A percentile compares a stretch with the other conserved stretches of the same genome.
These are phyloP conservation scores for Coregonus sp. DNA, from an alignment of 2,797 vertebrate genomes.

Conservation along the genomic window DNA sequence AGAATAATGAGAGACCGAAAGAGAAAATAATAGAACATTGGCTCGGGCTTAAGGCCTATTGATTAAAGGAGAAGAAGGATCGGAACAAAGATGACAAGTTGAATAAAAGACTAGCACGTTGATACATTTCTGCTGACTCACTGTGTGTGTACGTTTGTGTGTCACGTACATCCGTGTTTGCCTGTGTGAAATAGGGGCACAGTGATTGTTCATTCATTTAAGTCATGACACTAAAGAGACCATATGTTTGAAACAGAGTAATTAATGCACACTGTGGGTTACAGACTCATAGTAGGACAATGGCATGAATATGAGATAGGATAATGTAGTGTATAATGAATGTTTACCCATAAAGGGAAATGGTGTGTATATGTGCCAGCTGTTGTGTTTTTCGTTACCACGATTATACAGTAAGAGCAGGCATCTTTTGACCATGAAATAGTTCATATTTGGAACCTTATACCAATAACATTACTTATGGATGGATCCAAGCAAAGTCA, in stretches of 20 bases:
- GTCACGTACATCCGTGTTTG: too few species aligned
- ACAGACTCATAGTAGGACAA: not conserved
- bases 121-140: constrained; percentile 30
- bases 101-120: not conserved
- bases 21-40: not conserved
- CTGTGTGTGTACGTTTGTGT: constrained; percentile 2
- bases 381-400: not conserved
- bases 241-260: not conserved
- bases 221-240: not conserved
- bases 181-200: too few species aligned
- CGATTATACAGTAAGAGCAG: not conserved
- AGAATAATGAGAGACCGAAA: constrained; percentile 1
- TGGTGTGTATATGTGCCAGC: not conserved
- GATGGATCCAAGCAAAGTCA: not conserved
- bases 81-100: not conserved
- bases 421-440: not conserved
- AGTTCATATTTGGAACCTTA: not conserved
- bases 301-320: not conserved
- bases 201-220: too few species aligned
- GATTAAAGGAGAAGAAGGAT: not conserved
- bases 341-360: not conserved
- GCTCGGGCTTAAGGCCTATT: not conserved
- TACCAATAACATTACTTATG: not conserved
- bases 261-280: not conserved
- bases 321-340: not conserved